Evolutionary conservation across 2,113 vertebrate genomes (phyloP), one percentile per base, ranked within the genome.

Genomic region (Leucosticte australis): DNA sequence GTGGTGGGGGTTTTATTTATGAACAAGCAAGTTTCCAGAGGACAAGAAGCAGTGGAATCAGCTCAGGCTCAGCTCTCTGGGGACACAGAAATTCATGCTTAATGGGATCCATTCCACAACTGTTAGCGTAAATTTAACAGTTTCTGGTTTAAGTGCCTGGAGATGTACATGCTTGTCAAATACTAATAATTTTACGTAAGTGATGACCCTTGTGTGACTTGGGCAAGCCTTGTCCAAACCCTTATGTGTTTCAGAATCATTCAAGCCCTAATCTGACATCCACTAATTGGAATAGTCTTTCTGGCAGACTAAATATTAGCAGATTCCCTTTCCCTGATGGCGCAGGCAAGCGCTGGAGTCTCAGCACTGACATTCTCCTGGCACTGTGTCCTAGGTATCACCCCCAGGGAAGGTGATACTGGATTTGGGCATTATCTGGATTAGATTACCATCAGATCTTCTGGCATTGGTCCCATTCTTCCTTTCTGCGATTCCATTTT

Each of bases 301-400:
- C 92, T 92, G 74, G 92, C 94, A 97, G 94, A 94, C 88, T 96
- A 97, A 97, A 97, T 96, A 96, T 97, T 95, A 94, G 86, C 92
- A 97, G 96, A 96, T 96, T 92, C 84, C 44, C 59, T 10, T 96
- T 94, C 84, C 37, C 67, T 10, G 4, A 62, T 60, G 62, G 85
- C 35, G 57, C 39, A 92, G 84, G 64, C 81, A n/a, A 89, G 33
- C 0, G 1, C 59, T 80, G 68, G 91, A 89, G 49, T 75, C 90
- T 81, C 56, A 59, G 86, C 77, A 79, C 65, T 90, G 89, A 95
- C 82, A 81, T 95, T 91, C 87, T 95, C 59, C 87, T 97, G 94
- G 92, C 90, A 3, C 65, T 14, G 39, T 70, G 60, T 91, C 75
- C 81, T 76, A 55, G 91, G 75, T 70, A 71, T 68, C 0, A 0